Base-by-base conservation (phyloP, 2,888 invertebrate genomes). In the Synergus umbraculus region DNA sequence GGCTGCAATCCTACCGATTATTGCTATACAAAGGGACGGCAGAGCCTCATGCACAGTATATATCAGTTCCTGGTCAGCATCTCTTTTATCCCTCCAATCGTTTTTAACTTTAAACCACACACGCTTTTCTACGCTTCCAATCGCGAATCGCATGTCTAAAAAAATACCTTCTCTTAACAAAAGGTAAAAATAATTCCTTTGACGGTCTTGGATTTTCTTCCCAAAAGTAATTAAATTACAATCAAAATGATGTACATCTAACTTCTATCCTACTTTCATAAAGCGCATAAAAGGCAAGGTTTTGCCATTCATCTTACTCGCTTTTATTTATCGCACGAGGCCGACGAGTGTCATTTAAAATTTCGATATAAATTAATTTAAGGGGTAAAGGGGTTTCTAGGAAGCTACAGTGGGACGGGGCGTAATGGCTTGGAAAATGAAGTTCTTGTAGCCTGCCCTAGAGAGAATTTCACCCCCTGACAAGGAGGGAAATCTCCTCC, bases 291-390 rank as follows among this genome's bases (percentile, higher is more conserved):
- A 83, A 81, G 49, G 37, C 5, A 37, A 37, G 0, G 4, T 37
- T 37, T 37, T 37, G 37, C 5, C 37, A 37, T 37, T 37, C 37
- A 37, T 37, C 37, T 37, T 37, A 37, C 37, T 49, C 13, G 5
- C 15, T 49, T 2, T 90, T 90, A 90, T 90, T 90, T 90, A 90
- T 89, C 85, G 88, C 86, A 85, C 87, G 85, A 63, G 76, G 79
- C 86, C 89, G 90, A 90, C 88, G 89, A 89, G 88, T 89, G 90
- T 91, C 91, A 88, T 91, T 91, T 90, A 90, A 91, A 91, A 91
- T 91, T 91, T 91, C 89, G 90, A 91, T 90, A 89, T 90, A 91
- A 91, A 91, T 91, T 91, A 91, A 91, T 91, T 91, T 90, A 90
- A 88, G 86, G 86, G 87, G 85, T 84, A 88, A 90, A 88, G 88